Evolutionary conservation across 2,888 invertebrate genomes (phyloP).

Genomic region (Apamea anceps): DNA sequence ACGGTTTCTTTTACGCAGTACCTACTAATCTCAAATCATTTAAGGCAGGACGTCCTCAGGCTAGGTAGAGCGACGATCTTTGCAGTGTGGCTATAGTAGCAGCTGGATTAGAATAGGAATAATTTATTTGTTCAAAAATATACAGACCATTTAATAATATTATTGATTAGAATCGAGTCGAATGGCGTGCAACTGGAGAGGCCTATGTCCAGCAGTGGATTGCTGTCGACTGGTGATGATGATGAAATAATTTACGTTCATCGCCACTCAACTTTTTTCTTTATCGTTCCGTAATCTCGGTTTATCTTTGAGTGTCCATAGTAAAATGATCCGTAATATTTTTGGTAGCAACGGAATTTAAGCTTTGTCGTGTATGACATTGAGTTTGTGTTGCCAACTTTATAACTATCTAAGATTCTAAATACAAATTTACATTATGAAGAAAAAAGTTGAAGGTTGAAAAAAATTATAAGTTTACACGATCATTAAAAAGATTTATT

Average conservation of each 20-base stretch:
- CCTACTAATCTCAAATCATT: too few species aligned
- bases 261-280: neutral
- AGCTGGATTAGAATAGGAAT: too few species aligned
- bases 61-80: too few species aligned
- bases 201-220: too few species aligned
- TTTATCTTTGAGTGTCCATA: neutral
- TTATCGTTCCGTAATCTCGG: neutral
- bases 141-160: too few species aligned
- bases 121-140: too few species aligned
- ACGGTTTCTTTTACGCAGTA: neutral
- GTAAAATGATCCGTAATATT: neutral
- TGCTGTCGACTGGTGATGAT: too few species aligned
- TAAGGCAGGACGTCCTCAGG: too few species aligned
- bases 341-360: neutral
- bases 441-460: neutral
- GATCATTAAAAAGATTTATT: conserved; percentile 59
- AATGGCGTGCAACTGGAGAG: too few species aligned
- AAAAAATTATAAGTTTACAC: neutral
- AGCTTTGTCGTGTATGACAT: neutral
- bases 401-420: neutral
- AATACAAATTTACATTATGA: neutral
- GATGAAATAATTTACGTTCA: neutral
- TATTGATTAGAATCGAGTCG: too few species aligned
- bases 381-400: neutral
- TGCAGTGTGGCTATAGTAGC: too few species aligned